Percentiles rank a stretch among this genome's conserved stretches.
Evolutionary conservation across 2,797 vertebrate genomes (phyloP).

Genomic region (Hypotaenidia philippensis): DNA sequence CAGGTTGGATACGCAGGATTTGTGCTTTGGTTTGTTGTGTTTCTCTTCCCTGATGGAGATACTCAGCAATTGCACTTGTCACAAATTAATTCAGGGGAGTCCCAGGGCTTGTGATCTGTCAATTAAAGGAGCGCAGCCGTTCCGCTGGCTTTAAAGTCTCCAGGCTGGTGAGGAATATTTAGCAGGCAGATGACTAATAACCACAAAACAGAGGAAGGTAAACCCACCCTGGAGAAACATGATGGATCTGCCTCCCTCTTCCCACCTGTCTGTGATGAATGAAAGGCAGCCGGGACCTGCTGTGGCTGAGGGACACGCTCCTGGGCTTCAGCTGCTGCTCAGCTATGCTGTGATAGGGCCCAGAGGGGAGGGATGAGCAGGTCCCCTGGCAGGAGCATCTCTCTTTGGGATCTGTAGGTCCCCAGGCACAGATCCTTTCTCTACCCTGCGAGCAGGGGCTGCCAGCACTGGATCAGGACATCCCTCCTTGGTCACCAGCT

Average conservation of each 20-base stretch:
- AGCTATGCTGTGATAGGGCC: accelerated
- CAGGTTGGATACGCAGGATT: not conserved
- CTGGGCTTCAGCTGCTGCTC: not conserved
- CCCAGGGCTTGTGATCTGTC: conserved; percentile 12
- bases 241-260: not conserved
- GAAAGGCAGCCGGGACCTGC: not conserved
- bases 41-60: not conserved
- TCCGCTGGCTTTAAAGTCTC: not conserved
- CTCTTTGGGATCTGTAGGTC: not conserved
- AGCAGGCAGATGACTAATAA: conserved; percentile 22
- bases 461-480: not conserved
- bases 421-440: not conserved
- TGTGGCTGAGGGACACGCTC: not conserved
- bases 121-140: not conserved
- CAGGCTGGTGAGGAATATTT: not conserved
- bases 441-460: not conserved
- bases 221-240: not conserved
- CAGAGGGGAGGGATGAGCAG: accelerated
- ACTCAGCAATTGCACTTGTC: not conserved
- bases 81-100: conserved; percentile 37
- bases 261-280: not conserved
- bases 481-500: not conserved
- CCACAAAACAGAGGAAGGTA: not conserved
- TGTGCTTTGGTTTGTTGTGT: not conserved
- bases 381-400: not conserved